Conservation (phyloP, 2,888 invertebrate species). For the Drosophila subsilvestris region DNA sequence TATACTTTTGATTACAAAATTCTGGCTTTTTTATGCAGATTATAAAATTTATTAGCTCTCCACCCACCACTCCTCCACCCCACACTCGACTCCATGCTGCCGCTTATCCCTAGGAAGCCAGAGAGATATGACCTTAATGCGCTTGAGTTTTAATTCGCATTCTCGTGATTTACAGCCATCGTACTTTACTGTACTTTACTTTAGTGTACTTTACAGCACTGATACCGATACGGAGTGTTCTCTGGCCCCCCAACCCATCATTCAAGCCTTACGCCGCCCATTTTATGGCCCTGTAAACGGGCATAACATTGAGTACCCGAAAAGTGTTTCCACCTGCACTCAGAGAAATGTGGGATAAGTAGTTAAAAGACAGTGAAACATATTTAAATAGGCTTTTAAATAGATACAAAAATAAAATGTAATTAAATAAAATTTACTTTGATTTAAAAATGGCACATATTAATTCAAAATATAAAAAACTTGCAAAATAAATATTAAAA, state of each 20-base stretch:
- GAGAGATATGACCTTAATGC: slow-evolving; percentile 61
- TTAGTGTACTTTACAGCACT: slow-evolving; percentile 25
- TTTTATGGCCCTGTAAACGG: slow-evolving; percentile 27
- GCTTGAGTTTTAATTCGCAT: slow-evolving; percentile 67
- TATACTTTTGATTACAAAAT: slow-evolving; percentile 63
- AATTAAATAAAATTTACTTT: too few relatives aligned
- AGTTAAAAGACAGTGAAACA: too few relatives aligned
- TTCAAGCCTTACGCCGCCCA: slow-evolving; percentile 7
- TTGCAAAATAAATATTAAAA: too few relatives aligned
- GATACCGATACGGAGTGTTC: neutral
- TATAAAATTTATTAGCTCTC: slow-evolving; percentile 69
- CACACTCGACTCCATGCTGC: slow-evolving; percentile 31
- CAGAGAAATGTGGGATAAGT: neutral
- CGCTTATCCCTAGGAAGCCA: slow-evolving; percentile 34
- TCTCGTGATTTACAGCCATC: slow-evolving; percentile 61
- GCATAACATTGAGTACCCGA: slow-evolving; percentile 20
- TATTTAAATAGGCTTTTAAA: too few relatives aligned
- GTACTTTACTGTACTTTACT: slow-evolving; percentile 27
- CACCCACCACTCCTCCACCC: slow-evolving; percentile 16
- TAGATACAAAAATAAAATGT: too few relatives aligned
- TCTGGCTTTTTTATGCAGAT: slow-evolving; percentile 66
- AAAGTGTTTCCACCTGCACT: neutral
- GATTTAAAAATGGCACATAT: too few relatives aligned
- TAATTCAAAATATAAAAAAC: too few relatives aligned
- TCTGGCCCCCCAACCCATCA: neutral